Evolutionary conservation across 2,797 vertebrate genomes (phyloP).

Genomic region (Protosalanx chinensis): DNA sequence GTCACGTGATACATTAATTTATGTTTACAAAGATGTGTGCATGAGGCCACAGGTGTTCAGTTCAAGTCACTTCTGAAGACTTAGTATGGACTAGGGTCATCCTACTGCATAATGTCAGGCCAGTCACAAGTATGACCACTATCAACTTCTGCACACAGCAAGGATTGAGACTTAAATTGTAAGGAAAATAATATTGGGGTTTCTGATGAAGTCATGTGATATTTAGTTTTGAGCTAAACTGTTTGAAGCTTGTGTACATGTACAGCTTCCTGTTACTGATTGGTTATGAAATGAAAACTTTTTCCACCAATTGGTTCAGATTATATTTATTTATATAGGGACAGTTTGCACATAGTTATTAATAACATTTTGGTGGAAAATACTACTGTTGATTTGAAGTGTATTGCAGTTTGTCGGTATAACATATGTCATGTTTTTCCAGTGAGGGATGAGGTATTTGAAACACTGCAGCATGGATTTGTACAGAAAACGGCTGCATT

Average conservation of each 20-base stretch:
- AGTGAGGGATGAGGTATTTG: conserved; percentile 42
- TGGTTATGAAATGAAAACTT: background rate
- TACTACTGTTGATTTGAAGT: background rate
- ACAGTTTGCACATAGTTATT: conserved; percentile 31
- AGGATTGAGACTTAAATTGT: background rate
- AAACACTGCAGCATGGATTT: conserved; percentile 40
- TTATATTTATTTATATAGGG: background rate
- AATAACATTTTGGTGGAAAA: conserved; percentile 8
- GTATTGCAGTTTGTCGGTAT: background rate
- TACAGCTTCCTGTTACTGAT: background rate
- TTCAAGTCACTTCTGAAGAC: background rate
- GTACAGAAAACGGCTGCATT: conserved; percentile 48
- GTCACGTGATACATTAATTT: background rate
- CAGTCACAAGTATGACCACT: background rate
- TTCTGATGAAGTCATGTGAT: background rate
- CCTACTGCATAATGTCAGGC: background rate
- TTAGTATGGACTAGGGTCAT: background rate
- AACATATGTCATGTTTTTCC: conserved; percentile 6
- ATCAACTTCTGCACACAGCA: background rate
- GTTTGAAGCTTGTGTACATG: background rate
- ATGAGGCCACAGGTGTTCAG: background rate
- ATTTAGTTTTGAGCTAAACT: background rate
- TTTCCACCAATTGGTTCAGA: background rate
- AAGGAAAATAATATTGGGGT: background rate
- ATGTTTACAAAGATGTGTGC: background rate